Conservation (phyloP, 37 sponge, comb jelly and placozoan genomes). For the Aplysina aerophoba region DNA sequence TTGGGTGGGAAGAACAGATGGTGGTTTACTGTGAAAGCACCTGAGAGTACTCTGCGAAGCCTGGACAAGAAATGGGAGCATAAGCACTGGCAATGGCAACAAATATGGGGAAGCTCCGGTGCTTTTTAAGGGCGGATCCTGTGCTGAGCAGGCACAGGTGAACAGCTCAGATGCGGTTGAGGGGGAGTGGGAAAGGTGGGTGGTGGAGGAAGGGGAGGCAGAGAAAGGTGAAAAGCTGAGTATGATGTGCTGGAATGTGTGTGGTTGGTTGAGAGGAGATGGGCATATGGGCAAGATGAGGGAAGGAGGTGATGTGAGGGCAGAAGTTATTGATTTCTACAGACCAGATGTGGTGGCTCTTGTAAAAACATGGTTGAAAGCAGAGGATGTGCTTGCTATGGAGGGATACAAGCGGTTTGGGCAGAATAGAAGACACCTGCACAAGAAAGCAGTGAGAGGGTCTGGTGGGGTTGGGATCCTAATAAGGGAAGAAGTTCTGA, state of each 20-base stretch:
- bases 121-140: not conserved
- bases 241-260: slow-evolving; percentile 30
- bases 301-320: not conserved
- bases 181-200: not conserved
- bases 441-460: not conserved
- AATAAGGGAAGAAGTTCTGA: too few species aligned
- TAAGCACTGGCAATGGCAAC: not conserved
- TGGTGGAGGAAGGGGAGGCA: not conserved
- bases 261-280: slow-evolving; percentile 2
- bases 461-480: slow-evolving; percentile 2
- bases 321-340: slow-evolving; percentile 2
- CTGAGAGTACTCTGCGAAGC: not conserved
- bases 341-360: not conserved
- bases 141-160: not conserved
- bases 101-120: not conserved
- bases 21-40: not conserved
- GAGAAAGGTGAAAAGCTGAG: slow-evolving; percentile 29
- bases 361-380: not conserved
- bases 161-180: not conserved
- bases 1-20: not conserved
- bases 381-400: too few species aligned
- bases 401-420: not conserved
- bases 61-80: not conserved
- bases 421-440: not conserved
- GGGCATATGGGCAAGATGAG: not conserved